Evolutionary conservation across 1,140 invertebrate species (phyloP), one percentile per base, ranked within the genome.

Genomic region (Philopotamus ludificatus): DNA sequence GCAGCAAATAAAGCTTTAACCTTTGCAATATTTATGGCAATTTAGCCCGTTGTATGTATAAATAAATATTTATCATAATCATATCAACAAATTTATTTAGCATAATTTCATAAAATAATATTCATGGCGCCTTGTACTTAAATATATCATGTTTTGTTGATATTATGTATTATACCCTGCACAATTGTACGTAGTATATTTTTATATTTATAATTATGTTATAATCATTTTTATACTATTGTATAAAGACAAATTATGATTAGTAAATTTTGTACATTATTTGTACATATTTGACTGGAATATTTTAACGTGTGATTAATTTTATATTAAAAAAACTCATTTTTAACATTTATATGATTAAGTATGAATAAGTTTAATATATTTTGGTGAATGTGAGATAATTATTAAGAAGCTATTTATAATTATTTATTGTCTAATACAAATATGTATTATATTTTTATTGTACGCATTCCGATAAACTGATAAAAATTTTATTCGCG

Each of bases 121-220:
- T 3, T 44, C n/a, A 15, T 3, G 20, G 12, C 20, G 12, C n/a
- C n/a, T 15, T 3, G n/a, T 25, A 9, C n/a, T n/a, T 23, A 22
- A 23, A 15, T 18, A 45, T 45, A 50, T 50, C 20, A 20, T 50
- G n/a, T 50, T 8, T 22, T 50, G 18, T 8, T 51, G 22, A 51
- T 51, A 51, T 51, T 25, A 51, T 3, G 7, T 51, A 51, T 21
- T 15, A 12, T 23, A 51, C 12, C n/a, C 22, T 8, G 28, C 22
- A 15, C n/a, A 50, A 50, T 8, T 34, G 10, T 55, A 34, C n/a
- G 26, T 39, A 39, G n/a, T 55, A 16, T 55, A 55, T 41, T 39
- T 55, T 41, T 55, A 10, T 10, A 55, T 42, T 42, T 58, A 26
- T 58, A 44, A 58, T 26, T 58, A 44, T 26, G 18, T 58, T n/a